Evolutionary conservation across 2,797 vertebrate species (phyloP), one percentile per base, ranked within the genome.

Genomic region (Rhinoraja longicauda): DNA sequence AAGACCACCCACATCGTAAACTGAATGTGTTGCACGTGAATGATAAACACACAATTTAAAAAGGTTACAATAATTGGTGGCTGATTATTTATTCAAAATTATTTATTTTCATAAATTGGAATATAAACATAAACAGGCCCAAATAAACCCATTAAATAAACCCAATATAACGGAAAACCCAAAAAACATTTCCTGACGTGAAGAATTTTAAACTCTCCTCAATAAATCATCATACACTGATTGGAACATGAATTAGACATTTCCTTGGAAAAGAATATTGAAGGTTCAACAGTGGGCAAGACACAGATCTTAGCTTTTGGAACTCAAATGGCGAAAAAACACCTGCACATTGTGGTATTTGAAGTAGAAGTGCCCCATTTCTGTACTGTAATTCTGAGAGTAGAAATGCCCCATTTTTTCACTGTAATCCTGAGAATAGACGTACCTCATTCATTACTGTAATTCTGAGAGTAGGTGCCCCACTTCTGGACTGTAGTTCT

Each of bases 131-230:
- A 19, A 36, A 36, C n/a, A 86, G 82, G 45, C 26, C 81, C n/a
- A 32, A n/a, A n/a, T n/a, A n/a, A n/a, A n/a, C n/a, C 3, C 62
- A 36, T 59, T 36, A 21, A 88, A 32, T 2, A 67, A 88, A 88
- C 19, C n/a, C n/a, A 10, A 67, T 36, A 19, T 8, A 29, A 32
- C 59, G 6, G 59, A 32, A 59, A 62, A 6, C n/a, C n/a, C n/a
- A 82, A 86, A 81, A 32, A 67, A 67, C 29, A 64, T 9, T 21
- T 67, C 15, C 17, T 32, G n/a, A 7, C 29, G 8, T n/a, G 21
- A n/a, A 67, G n/a, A n/a, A 88, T 67, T 88, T 67, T 15, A 36
- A 88, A 88, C 32, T 88, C 84, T 88, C 84, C n/a, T 32, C 2
- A 1, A 64, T 13, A 64, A 86, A 59, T 57, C 15, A 36, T n/a